A percentile compares a stretch with the other conserved stretches of the same genome.
phyloP scores from a whole-genome alignment of 2,888 invertebrate species.

The Iphiclides podalirius region DNA sequence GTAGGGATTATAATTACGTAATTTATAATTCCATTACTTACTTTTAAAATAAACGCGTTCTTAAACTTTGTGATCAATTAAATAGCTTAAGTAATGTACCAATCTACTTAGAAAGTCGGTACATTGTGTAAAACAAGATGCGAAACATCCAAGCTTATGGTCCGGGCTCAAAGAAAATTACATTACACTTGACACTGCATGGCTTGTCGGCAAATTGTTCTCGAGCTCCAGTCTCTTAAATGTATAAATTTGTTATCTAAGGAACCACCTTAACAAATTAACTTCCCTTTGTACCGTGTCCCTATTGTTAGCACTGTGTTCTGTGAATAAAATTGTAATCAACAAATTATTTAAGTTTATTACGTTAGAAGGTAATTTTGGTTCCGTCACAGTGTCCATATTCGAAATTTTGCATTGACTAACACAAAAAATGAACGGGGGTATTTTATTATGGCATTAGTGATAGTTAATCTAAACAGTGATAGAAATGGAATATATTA shows the following conservation, averaged over 20 bases:
- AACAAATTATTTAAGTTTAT: slow-evolving; percentile 11
- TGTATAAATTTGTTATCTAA: slow-evolving; percentile 37
- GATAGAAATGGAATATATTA: too few species aligned
- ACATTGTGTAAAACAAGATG: slow-evolving; percentile 14
- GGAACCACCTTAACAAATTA: slow-evolving; percentile 30
- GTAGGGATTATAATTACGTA: background rate
- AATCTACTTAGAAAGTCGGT: slow-evolving; percentile 9
- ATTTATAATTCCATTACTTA: background rate
- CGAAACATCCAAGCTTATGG: slow-evolving; percentile 21
- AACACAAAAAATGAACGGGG: background rate
- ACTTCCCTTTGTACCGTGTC: slow-evolving; percentile 20
- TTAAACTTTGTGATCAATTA: slow-evolving; percentile 15
- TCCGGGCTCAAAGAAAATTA: slow-evolving; percentile 32
- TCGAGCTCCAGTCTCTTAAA: slow-evolving; percentile 29
- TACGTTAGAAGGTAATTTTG: background rate
- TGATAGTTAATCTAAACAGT: too few species aligned
- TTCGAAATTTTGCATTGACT: background rate
- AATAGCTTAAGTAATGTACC: slow-evolving; percentile 7
- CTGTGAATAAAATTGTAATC: slow-evolving; percentile 8
- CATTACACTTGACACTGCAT: slow-evolving; percentile 37
- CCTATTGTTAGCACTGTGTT: slow-evolving; percentile 28
- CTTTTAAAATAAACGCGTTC: background rate
- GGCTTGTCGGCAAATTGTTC: slow-evolving; percentile 37
- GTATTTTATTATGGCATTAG: background rate
- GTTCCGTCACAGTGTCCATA: background rate